These are phyloP conservation scores for Caracal caracal DNA, from an alignment of 2,113 vertebrate species.

Conservation along the genomic window DNA sequence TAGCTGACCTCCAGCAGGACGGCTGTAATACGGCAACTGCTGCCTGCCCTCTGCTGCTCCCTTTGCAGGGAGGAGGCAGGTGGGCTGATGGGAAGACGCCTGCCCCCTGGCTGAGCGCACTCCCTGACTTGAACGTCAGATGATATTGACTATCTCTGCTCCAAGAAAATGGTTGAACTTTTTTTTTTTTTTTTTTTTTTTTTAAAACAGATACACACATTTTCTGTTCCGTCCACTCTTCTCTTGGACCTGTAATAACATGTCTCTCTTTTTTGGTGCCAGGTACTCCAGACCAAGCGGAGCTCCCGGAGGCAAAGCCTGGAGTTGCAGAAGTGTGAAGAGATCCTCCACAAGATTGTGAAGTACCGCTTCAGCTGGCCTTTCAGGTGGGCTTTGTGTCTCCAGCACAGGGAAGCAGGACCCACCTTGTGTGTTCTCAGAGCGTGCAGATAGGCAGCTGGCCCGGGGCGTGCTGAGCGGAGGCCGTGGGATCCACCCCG, in stretches of 20 bases:
- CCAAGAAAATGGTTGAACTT: background rate
- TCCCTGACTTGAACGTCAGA: background rate
- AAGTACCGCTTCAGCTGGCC: slow-evolving; percentile 98
- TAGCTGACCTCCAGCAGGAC: background rate
- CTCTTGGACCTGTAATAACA: background rate
- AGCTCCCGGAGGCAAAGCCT: slow-evolving; percentile 87
- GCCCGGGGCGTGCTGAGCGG: background rate
- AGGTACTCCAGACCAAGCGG: slow-evolving; percentile 93
- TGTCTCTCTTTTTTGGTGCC: slow-evolving; percentile 33
- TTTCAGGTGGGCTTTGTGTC: slow-evolving; percentile 90
- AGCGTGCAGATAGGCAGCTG: background rate
- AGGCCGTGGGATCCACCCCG: background rate
- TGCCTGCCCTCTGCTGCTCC: background rate
- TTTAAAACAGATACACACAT: background rate
- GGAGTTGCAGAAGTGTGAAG: slow-evolving; percentile 95
- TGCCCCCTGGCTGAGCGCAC: background rate
- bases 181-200: background rate
- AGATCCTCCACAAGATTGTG: slow-evolving; percentile 94
- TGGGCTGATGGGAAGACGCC: background rate
- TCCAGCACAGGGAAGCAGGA: background rate
- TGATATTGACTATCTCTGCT: background rate
- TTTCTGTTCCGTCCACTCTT: background rate
- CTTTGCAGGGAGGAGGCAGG: background rate
- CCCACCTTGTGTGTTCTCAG: too few species aligned
- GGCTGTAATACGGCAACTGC: background rate